Evolutionary conservation across 2,888 invertebrate species (phyloP), one percentile per base, ranked within the genome.

Genomic region (Troides oblongomaculatus): DNA sequence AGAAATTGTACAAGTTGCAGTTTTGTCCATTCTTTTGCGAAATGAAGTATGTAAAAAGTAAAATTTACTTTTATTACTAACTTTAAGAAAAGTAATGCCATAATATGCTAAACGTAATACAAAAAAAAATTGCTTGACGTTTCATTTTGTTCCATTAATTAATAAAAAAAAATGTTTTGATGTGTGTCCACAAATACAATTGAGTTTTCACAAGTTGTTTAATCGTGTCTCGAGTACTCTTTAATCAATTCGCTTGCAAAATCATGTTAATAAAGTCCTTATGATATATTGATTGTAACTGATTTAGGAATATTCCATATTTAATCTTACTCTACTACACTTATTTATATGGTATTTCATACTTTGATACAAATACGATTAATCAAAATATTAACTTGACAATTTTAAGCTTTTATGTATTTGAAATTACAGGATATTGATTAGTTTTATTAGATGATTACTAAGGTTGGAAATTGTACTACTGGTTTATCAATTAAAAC

Each of bases 241-340:
- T 63, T 68, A 67, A 67, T 67, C 43, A 64, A 18, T 14, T 61
- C n/a, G 30, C 58, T 50, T 68, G 58, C 68, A 62, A 68, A 63
- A 14, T 63, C 36, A 58, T 50, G 58, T 46, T 63, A 58, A 63
- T 58, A 62, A 63, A 46, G 36, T 62, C 30, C 50, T 63, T 63
- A 58, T 30, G 21, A 46, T 36, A 62, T 56, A 21, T 57, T 43
- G 23, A 18, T 58, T 56, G 62, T n/a, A 43, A 46, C 43, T 62
- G 57, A 46, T 43, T 46, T 43, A 46, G 25, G 25, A 62, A 67
- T 46, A 46, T 62, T 62, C 57, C 62, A 25, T 57, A n/a, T 64
- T 64, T 57, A 39, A 57, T 17, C 53, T 6, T 6, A 18, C 12
- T 3, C 14, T 46, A 14, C 46, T 46, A 7, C 18, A 18, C n/a